Percentiles rank a stretch among this genome's conserved stretches.
Evolutionary conservation across 2,113 vertebrate species (phyloP).

Genomic region (Apteryx mantelli): DNA sequence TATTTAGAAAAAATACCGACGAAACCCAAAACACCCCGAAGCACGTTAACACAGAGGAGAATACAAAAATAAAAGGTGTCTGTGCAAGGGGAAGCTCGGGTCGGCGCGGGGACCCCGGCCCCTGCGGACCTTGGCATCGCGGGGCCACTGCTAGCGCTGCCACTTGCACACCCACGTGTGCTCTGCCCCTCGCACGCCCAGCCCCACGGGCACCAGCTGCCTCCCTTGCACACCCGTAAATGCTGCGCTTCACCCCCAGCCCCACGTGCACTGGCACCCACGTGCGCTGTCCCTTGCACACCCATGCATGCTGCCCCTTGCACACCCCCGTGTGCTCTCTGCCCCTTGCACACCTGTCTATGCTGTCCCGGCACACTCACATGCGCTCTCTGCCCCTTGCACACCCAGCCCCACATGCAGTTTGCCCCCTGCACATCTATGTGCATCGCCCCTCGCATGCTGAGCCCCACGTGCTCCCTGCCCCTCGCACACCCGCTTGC

Average conservation of each 20-base stretch:
- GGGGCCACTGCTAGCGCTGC: too few species aligned
- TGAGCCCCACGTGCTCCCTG: fast-evolving
- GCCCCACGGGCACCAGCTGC: too few species aligned
- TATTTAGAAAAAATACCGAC: background rate
- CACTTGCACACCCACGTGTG: too few species aligned
- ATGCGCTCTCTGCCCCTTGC: too few species aligned
- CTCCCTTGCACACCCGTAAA: too few species aligned
- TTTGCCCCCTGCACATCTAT: background rate
- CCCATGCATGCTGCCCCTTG: background rate
- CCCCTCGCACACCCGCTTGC: too few species aligned
- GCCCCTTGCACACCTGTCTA: background rate
- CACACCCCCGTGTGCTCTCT: background rate
- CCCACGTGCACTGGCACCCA: too few species aligned
- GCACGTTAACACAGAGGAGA: background rate
- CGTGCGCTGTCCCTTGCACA: background rate
- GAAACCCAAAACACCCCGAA: background rate
- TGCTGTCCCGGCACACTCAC: background rate
- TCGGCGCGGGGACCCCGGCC: background rate
- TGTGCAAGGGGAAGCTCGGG: background rate
- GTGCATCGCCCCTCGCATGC: background rate
- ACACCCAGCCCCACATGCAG: too few species aligned
- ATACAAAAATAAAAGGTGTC: background rate
- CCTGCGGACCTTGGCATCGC: too few species aligned
- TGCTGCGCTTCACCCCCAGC: too few species aligned
- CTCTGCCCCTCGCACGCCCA: too few species aligned